phyloP scores from a whole-genome alignment of 2,888 invertebrate species.

The Cosmopolites sordidus region DNA sequence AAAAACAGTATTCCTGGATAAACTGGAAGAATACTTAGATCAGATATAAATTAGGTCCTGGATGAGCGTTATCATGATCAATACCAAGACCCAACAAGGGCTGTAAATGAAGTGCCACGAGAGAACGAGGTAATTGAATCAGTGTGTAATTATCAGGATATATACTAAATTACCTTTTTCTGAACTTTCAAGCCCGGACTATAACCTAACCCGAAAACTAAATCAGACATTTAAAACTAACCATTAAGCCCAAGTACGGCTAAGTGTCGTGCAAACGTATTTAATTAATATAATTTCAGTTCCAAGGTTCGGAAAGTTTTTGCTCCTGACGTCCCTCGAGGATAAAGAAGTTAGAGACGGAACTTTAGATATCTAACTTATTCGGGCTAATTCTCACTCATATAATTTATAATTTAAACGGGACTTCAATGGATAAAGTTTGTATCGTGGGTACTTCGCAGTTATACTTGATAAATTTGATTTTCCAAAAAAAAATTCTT shows the following conservation, averaged over 20 bases:
- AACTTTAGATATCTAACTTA: conserved; percentile 15
- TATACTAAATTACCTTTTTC: too few relatives aligned
- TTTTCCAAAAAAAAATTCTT: too few relatives aligned
- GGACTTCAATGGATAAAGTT: conserved; percentile 16
- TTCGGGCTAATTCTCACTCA: conserved; percentile 18
- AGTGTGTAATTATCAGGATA: too few relatives aligned
- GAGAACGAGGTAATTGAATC: too few relatives aligned
- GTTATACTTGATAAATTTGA: conserved; percentile 18
- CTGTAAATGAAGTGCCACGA: too few relatives aligned
- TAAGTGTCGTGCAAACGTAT: conserved; percentile 9
- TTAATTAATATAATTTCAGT: conserved; percentile 13
- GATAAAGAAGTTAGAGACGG: conserved; percentile 14
- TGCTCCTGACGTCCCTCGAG: conserved; percentile 10
- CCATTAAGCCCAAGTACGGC: conserved; percentile 5
- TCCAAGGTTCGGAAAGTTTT: conserved; percentile 13
- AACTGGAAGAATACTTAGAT: too few relatives aligned
- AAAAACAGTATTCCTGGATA: too few relatives aligned
- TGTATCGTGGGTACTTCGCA: conserved; percentile 9
- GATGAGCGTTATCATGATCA: too few relatives aligned
- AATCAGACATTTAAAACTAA: conserved; percentile 5
- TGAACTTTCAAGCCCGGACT: too few relatives aligned
- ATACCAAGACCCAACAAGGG: too few relatives aligned
- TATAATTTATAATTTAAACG: conserved; percentile 23
- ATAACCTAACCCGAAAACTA: not conserved
- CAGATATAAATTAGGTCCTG: too few relatives aligned